phyloP scores from a whole-genome alignment of 2,888 invertebrate genomes.

The Pharmacophagus antenor region DNA sequence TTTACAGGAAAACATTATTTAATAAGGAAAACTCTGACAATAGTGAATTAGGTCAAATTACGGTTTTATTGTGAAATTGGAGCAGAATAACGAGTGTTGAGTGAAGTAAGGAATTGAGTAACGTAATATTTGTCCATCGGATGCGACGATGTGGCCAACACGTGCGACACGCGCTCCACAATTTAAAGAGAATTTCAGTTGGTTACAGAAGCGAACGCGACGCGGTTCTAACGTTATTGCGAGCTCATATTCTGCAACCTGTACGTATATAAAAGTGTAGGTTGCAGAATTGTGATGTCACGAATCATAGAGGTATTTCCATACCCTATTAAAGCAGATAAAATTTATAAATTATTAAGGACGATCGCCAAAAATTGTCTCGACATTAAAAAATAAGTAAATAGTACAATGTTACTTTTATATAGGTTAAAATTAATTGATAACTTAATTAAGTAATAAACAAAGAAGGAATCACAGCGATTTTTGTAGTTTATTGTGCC shows the following conservation, averaged over 20 bases:
- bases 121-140: constrained; percentile 3
- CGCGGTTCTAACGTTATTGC: not conserved
- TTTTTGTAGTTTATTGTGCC: constrained; percentile 50
- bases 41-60: constrained; percentile 60
- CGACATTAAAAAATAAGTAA: not conserved
- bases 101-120: constrained; percentile 34
- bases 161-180: not conserved
- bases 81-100: constrained; percentile 54
- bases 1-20: constrained; percentile 57
- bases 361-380: no score
- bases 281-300: not conserved
- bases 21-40: constrained; percentile 61
- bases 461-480: constrained; percentile 32
- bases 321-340: not conserved
- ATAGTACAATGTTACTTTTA: not conserved
- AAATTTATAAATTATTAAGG: no score
- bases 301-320: not conserved
- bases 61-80: constrained; percentile 45
- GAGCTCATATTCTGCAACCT: no score
- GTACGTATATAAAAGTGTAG: no score
- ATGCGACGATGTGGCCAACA: constrained; percentile 6
- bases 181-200: not conserved
- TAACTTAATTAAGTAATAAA: constrained; percentile 31
- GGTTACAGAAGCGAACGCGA: not conserved
- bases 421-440: constrained; percentile 23